phyloP scores from a whole-genome alignment of 1,140 invertebrate genomes.

The Amyelois transitella region DNA sequence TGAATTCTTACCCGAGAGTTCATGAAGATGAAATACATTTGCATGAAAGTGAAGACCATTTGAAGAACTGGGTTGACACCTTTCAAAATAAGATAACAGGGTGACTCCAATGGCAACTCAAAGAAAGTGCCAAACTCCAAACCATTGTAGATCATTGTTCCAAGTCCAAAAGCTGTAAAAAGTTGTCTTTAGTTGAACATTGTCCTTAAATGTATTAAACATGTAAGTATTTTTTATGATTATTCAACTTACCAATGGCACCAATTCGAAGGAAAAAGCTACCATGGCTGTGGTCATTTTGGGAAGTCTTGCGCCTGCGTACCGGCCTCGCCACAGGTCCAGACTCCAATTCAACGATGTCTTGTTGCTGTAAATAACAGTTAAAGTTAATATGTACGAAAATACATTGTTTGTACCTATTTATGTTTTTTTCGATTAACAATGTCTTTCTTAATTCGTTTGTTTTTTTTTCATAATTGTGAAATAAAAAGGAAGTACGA shows the following conservation, averaged over 20 bases:
- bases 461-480: not conserved
- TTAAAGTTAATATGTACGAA: slow-evolving; percentile 4
- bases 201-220: too few species aligned
- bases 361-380: slow-evolving; percentile 54
- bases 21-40: slow-evolving; percentile 99
- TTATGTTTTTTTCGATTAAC: too few species aligned
- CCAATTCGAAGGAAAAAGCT: slow-evolving; percentile 97
- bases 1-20: slow-evolving; percentile 92
- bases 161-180: slow-evolving; percentile 92
- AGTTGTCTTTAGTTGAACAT: too few species aligned
- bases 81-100: slow-evolving; percentile 91
- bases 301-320: slow-evolving; percentile 91
- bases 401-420: too few species aligned
- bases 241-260: slow-evolving; percentile 84
- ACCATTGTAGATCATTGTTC: slow-evolving; percentile 98
- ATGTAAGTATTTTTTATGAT: too few species aligned
- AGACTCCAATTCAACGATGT: slow-evolving; percentile 80
- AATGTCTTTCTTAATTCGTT: too few species aligned
- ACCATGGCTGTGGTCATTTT: slow-evolving; percentile 94
- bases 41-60: slow-evolving; percentile 98
- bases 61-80: slow-evolving; percentile 95
- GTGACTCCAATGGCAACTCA: slow-evolving; percentile 90
- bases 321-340: slow-evolving; percentile 78
- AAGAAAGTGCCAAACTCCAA: slow-evolving; percentile 96
- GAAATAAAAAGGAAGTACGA: not conserved